Conservation (phyloP, 2,113 vertebrate genomes). For the Todiramphus chloris region DNA sequence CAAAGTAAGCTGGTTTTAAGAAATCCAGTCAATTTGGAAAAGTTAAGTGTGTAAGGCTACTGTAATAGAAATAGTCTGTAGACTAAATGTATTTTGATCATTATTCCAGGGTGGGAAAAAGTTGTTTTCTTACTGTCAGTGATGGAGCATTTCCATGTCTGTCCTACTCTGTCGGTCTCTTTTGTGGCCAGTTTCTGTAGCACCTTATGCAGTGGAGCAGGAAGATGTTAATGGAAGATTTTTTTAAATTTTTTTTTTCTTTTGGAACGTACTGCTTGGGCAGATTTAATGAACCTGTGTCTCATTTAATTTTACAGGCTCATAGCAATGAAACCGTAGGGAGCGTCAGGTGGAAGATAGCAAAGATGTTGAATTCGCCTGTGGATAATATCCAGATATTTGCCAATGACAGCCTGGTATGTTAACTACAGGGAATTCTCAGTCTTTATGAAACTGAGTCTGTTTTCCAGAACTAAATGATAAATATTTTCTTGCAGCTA, state of each 20-base stretch:
- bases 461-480: constrained; percentile 6
- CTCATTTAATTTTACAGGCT: constrained; percentile 78
- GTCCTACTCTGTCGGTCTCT: not conserved
- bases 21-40: not conserved
- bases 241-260: not conserved
- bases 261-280: not conserved
- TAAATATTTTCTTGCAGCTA: constrained; percentile 78
- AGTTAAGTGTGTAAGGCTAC: not conserved
- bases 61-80: not conserved
- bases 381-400: constrained; percentile 99
- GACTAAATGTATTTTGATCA: not conserved
- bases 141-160: not conserved
- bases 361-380: constrained; percentile 94
- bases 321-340: constrained; percentile 98
- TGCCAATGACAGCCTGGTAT: constrained; percentile 96
- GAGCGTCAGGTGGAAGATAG: constrained; percentile 96
- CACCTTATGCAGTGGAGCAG: not conserved
- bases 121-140: not conserved
- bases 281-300: not conserved
- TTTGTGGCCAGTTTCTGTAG: not conserved
- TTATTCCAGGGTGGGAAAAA: not conserved
- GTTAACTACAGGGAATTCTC: constrained; percentile 43
- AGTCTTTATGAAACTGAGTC: not conserved
- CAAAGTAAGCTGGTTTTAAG: not conserved
- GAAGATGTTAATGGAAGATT: not conserved